Evolutionary conservation across 1,140 invertebrate species (phyloP), one percentile per base, ranked within the genome.

Genomic region (Drosophila bocki): DNA sequence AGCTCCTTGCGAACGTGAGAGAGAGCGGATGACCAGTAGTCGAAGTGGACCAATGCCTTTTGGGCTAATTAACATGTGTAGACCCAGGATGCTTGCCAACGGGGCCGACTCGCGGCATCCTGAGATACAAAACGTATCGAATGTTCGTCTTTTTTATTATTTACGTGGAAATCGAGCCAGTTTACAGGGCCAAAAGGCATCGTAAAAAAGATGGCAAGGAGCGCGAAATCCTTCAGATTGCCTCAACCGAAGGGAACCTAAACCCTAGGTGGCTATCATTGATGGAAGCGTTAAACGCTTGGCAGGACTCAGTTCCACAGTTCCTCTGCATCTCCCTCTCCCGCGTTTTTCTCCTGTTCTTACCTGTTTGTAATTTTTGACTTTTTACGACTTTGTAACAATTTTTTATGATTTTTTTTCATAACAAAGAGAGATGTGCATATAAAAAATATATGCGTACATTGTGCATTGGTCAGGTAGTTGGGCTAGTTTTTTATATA

Each of bases 311-410:
- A 80, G 78, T 62, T 56, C 53, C 57, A 61, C 70, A 22, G 37
- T 17, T 33, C 19, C 37, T 17, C 45, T 51, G n/a, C 11, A 22
- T 26, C 45, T 51, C n/a, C 13, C 32, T 47, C 37, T 32, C 32
- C 26, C 8, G 3, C 6, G n/a, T 37, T 59, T n/a, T 19, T 13
- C n/a, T 62, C 13, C 33, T 19, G 17, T 26, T 60, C 44, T 68
- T 82, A 75, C 63, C 57, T 82, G 78, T 68, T 54, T 81, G 57
- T 74, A 75, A 61, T 54, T 77, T 76, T 70, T 74, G 81, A 84
- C 81, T 90, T 88, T 87, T 88, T 88, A 88, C 78, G 84, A 90
- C 84, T 88, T 88, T 88, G 84, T 88, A 88, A 88, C 84, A 78
- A 84, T 88, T 88, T 88, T 87, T 87, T 87, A 87, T 88, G 85